Evolutionary conservation across 2,888 invertebrate genomes (phyloP).

Genomic region (Magallana nippona): DNA sequence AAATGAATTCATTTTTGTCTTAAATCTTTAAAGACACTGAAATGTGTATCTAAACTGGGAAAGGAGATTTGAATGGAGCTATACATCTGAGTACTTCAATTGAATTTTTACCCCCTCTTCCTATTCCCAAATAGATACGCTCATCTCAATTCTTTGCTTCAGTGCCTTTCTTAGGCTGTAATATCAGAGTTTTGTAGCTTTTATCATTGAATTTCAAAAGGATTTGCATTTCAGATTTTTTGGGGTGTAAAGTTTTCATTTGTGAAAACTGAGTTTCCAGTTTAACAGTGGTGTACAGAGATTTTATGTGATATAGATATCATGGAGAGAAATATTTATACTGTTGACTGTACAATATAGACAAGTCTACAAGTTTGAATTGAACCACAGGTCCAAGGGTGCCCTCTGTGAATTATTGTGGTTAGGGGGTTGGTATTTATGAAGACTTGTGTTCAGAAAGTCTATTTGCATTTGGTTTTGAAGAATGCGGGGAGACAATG

Average conservation of each 20-base stretch:
- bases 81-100: neutral
- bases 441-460: slow-evolving; percentile 4
- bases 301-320: slow-evolving; percentile 25
- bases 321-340: slow-evolving; percentile 6
- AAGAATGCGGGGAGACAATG: neutral
- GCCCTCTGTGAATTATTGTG: slow-evolving; percentile 7
- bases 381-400: slow-evolving; percentile 2
- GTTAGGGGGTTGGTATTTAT: neutral
- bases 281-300: slow-evolving; percentile 17
- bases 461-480: neutral
- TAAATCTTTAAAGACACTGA: too few relatives aligned
- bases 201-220: slow-evolving; percentile 23
- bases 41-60: too few relatives aligned
- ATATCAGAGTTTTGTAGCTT: slow-evolving; percentile 20
- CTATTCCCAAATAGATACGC: slow-evolving; percentile 16
- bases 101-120: neutral
- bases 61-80: neutral
- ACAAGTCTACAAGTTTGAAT: slow-evolving; percentile 16
- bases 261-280: slow-evolving; percentile 27
- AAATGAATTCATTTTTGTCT: too few relatives aligned
- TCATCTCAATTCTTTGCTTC: slow-evolving; percentile 9
- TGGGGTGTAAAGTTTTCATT: slow-evolving; percentile 27
- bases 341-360: slow-evolving; percentile 16
- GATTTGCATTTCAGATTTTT: slow-evolving; percentile 22
- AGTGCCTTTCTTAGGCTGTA: neutral